Conservation (phyloP, 2,113 vertebrate species). For the Onychorhynchus coronatus region DNA sequence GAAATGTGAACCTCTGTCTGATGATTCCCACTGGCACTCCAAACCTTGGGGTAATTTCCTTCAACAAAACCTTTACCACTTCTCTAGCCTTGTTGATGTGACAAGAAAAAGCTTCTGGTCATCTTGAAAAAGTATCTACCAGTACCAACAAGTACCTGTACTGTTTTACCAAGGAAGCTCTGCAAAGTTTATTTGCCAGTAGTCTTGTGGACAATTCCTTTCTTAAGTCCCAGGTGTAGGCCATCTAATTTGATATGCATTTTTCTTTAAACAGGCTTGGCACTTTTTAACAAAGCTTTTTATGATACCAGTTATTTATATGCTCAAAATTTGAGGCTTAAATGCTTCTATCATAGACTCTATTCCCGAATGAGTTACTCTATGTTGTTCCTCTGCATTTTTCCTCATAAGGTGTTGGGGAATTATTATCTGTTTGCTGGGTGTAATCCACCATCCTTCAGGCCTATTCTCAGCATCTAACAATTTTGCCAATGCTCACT, state of each 20-base stretch:
- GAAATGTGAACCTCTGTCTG: neutral
- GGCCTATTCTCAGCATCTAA: neutral
- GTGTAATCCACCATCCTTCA: neutral
- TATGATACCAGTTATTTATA: neutral
- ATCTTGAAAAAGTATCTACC: neutral
- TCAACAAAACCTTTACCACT: neutral
- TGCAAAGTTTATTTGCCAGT: neutral
- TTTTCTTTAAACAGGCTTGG: neutral
- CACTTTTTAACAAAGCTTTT: neutral
- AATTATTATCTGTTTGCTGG: no score
- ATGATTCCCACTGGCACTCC: neutral
- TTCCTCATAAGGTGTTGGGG: neutral
- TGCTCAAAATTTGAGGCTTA: neutral
- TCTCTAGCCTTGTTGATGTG: neutral
- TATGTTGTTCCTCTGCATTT: neutral
- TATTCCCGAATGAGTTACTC: neutral
- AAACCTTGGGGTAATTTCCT: neutral
- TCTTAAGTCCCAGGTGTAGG: no score
- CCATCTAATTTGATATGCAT: neutral
- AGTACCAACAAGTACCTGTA: no score
- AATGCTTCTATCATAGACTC: neutral
- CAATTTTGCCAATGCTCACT: neutral
- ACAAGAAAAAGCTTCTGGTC: neutral
- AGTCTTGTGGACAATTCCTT: neutral
- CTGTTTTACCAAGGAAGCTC: neutral